Percentiles rank a stretch among this genome's conserved stretches.
Evolutionary conservation across 2,797 vertebrate genomes (phyloP).

Genomic region (Alouatta caraya): DNA sequence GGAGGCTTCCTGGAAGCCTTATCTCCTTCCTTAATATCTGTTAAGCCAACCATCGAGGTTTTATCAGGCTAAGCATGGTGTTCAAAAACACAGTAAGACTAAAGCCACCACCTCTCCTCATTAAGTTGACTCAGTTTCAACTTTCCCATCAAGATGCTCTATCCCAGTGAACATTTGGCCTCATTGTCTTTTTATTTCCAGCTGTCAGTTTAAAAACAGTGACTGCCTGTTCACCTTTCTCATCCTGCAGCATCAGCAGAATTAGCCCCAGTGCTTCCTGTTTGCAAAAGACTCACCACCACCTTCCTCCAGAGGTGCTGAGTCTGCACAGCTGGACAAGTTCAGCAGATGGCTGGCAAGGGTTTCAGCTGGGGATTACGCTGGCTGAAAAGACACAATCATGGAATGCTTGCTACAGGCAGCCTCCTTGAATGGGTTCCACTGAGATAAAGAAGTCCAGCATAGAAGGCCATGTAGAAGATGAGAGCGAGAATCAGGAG

Average conservation of each 20-base stretch:
- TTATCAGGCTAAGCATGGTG: neutral
- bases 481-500: neutral
- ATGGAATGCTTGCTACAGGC: neutral
- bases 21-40: conserved; percentile 51
- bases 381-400: neutral
- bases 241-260: conserved; percentile 31
- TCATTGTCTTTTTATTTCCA: neutral
- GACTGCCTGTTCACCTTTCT: neutral
- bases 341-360: neutral
- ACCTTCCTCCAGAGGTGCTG: neutral
- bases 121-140: conserved; percentile 53
- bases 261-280: neutral
- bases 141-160: conserved; percentile 41
- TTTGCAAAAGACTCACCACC: neutral
- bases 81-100: neutral
- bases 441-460: neutral
- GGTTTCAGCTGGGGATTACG: accelerated
- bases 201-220: conserved; percentile 22
- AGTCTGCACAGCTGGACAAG: neutral
- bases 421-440: neutral
- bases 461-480: neutral
- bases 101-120: conserved; percentile 42
- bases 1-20: conserved; percentile 42
- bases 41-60: conserved; percentile 34
- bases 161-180: conserved; percentile 25